These are phyloP conservation scores for Columba livia DNA, from an alignment of 2,113 vertebrate species.

Conservation along the genomic window DNA sequence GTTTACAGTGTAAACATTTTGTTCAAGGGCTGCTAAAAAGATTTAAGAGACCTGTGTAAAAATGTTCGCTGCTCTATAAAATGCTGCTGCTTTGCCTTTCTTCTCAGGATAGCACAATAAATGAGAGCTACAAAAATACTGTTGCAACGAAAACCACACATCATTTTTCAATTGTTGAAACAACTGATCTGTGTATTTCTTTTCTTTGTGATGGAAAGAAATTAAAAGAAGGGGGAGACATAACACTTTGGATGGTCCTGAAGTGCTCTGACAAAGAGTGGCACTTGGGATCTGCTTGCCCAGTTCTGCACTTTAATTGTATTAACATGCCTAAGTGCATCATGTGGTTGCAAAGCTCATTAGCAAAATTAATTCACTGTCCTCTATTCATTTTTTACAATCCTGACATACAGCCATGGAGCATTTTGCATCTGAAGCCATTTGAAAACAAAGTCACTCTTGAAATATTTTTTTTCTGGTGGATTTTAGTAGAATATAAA, in stretches of 20 bases:
- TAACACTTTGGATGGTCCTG: background rate
- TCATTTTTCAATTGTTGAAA: constrained; percentile 49
- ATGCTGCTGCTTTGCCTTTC: constrained; percentile 51
- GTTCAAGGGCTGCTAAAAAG: constrained; percentile 34
- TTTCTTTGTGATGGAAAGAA: background rate
- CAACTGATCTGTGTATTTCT: background rate
- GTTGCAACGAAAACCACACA: background rate
- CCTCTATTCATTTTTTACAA: constrained; percentile 44
- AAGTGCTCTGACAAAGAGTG: constrained; percentile 23
- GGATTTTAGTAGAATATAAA: background rate
- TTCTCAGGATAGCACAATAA: constrained; percentile 42
- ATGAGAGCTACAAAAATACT: constrained; percentile 37
- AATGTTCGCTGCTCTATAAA: constrained; percentile 56
- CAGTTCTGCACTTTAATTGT: constrained; percentile 29
- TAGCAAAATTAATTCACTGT: constrained; percentile 63
- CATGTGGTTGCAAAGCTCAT: constrained; percentile 50
- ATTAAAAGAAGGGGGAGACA: background rate
- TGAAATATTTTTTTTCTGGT: background rate
- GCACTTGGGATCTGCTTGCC: background rate
- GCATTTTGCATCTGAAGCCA: constrained; percentile 22
- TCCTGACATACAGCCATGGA: constrained; percentile 30
- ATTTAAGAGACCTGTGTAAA: constrained; percentile 54
- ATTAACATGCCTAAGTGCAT: constrained; percentile 32
- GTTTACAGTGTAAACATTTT: constrained; percentile 41
- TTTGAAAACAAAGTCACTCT: constrained; percentile 21